phyloP scores from a whole-genome alignment of 2,888 invertebrate genomes.

The Acanthoscelides obtectus region DNA sequence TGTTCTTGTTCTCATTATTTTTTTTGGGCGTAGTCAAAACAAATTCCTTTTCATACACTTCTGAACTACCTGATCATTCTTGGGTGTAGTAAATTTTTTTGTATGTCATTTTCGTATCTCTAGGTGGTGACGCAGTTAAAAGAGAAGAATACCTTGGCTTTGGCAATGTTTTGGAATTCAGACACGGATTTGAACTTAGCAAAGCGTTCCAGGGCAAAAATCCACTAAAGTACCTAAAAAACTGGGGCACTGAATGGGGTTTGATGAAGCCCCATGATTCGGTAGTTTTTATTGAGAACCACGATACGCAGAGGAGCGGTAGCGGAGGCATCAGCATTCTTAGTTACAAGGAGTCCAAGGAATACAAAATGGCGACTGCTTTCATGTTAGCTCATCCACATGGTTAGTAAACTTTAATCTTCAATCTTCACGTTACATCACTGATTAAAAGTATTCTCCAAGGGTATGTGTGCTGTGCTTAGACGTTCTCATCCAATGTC shows the following conservation, averaged over 20 bases:
- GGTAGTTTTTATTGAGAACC: conserved; percentile 55
- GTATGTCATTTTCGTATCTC: conserved; percentile 8
- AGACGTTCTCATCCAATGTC: too few species aligned
- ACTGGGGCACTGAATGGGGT: conserved; percentile 63
- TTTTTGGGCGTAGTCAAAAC: too few species aligned
- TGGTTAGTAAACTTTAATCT: conserved; percentile 52
- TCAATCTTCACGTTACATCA: too few species aligned
- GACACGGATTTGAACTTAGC: conserved; percentile 53
- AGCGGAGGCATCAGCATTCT: conserved; percentile 33
- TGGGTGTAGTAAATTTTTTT: too few species aligned
- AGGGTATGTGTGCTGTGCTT: too few species aligned
- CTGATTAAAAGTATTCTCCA: too few species aligned
- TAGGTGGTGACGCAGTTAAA: conserved; percentile 44
- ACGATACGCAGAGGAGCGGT: conserved; percentile 59
- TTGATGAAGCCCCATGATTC: conserved; percentile 49
- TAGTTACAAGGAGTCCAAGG: conserved; percentile 59
- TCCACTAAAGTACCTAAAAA: conserved; percentile 59
- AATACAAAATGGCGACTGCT: conserved; percentile 67
- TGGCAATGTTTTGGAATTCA: conserved; percentile 76
- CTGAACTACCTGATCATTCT: too few species aligned
- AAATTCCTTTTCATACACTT: too few species aligned
- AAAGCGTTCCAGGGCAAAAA: conserved; percentile 57
- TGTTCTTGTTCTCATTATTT: too few species aligned
- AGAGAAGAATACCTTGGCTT: conserved; percentile 46
- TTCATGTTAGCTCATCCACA: conserved; percentile 83